Evolutionary conservation across 1,140 invertebrate species (phyloP).

Genomic region (Grapholita molesta): DNA sequence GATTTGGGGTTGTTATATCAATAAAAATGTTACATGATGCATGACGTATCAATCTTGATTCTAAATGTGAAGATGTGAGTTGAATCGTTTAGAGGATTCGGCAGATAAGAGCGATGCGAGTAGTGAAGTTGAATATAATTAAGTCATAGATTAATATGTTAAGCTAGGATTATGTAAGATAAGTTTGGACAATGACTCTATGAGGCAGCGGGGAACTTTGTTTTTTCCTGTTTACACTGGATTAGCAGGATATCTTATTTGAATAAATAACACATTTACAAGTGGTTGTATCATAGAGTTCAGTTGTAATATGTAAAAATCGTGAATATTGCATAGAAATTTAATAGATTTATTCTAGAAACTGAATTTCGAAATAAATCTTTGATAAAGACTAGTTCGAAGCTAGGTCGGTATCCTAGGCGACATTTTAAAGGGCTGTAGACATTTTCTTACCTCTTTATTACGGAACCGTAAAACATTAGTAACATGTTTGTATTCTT

Average conservation of each 20-base stretch:
- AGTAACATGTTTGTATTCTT: no score
- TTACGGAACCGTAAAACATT: no score
- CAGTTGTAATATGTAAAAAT: not conserved
- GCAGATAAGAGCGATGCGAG: not conserved
- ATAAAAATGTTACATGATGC: not conserved
- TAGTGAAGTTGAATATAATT: not conserved
- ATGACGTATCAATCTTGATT: slow-evolving; percentile 11
- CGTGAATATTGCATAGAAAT: not conserved
- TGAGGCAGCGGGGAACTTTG: not conserved
- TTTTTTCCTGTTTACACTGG: not conserved
- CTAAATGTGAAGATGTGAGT: slow-evolving; percentile 1
- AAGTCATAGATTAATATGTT: not conserved
- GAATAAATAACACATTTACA: not conserved
- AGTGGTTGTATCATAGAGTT: not conserved
- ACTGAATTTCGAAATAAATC: no score
- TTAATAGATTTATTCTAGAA: no score
- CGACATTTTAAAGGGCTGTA: no score
- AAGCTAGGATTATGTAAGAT: not conserved
- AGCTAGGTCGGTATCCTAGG: no score
- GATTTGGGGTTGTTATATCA: not conserved
- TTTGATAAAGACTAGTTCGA: no score
- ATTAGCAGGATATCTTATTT: not conserved
- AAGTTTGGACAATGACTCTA: not conserved
- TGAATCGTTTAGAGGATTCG: not conserved
- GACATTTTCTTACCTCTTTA: no score